Base-by-base conservation (phyloP, 2,888 invertebrate species). In the Diaprepes abbreviatus region DNA sequence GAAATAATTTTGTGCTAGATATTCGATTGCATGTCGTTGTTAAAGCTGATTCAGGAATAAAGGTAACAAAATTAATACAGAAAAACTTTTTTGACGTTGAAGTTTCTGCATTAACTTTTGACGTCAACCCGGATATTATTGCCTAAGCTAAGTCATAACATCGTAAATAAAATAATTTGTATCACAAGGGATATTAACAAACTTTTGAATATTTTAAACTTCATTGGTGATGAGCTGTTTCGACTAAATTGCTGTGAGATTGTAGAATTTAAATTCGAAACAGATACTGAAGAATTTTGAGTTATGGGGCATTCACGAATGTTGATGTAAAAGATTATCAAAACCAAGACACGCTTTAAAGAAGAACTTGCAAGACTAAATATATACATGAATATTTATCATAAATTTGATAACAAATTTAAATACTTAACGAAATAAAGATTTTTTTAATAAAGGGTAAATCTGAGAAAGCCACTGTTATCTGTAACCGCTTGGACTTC, bases 31-130 rank as follows among this genome's bases (percentile, higher is more conserved):
- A 81, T 66, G 64, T 70, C n/a, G 72, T 83, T n/a, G 74, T 73
- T 35, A 86, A 87, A 79, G 84, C 84, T n/a, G 79, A 82, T 36
- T 86, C 86, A 0, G 84, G 85, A 66, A 78, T 80, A 70, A 83
- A 86, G 67, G 79, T 87, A 9, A 80, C 83, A 58, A 79, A 86
- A 73, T 79, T 88, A 57, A 74, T 88, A 16, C 81, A 81, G 55
- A 81, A 83, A 72, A 79, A 81, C 43, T 82, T 83, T 73, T 87
- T 86, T 74, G 83, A 85, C 7, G 88, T 87, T 1, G 83, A 85
- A 76, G 71, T 75, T 16, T 87, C 86, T 78, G 87, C 87, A 0
- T 48, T 63, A 40, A 38, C 12, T 1, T 63, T 66, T 38, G 78
- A 81, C 58, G 78, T 88, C 17, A 79, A 85, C 70, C 63, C 60